Evolutionary conservation across 2,888 invertebrate species (phyloP).

Genomic region (Brenthis daphne): DNA sequence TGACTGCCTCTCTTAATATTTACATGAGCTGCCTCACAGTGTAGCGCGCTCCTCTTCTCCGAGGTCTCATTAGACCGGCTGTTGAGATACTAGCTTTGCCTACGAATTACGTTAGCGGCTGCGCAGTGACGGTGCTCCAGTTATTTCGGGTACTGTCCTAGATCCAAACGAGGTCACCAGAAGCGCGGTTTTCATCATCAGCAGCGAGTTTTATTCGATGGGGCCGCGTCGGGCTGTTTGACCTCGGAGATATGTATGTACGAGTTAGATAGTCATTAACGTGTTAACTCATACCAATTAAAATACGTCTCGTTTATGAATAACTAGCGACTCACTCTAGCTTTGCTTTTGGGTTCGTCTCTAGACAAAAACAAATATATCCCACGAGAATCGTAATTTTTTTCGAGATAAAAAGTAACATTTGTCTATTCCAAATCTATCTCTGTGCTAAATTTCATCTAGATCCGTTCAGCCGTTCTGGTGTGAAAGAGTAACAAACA

Average conservation of each 20-base stretch:
- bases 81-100: constrained; percentile 51
- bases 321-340: constrained; percentile 1
- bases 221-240: constrained; percentile 70
- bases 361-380: too few relatives aligned
- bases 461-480: too few relatives aligned
- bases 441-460: too few relatives aligned
- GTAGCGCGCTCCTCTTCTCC: constrained; percentile 31
- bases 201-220: constrained; percentile 68
- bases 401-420: too few relatives aligned
- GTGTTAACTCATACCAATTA: constrained; percentile 41
- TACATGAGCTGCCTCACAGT: not conserved
- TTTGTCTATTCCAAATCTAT: too few relatives aligned
- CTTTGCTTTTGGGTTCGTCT: too few relatives aligned
- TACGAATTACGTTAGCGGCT: constrained; percentile 67
- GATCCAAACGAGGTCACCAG: constrained; percentile 70
- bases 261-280: constrained; percentile 52
- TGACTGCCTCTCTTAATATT: constrained; percentile 38
- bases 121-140: constrained; percentile 78
- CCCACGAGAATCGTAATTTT: too few relatives aligned
- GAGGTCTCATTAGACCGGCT: constrained; percentile 51
- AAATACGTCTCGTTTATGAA: constrained; percentile 44
- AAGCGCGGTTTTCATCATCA: constrained; percentile 75
- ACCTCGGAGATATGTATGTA: constrained; percentile 59
- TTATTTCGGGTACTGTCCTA: constrained; percentile 79
- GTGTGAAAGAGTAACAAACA: too few relatives aligned